These are phyloP conservation scores for Rhynchophorus ferrugineus DNA, from an alignment of 1,140 invertebrate genomes.

Conservation along the genomic window DNA sequence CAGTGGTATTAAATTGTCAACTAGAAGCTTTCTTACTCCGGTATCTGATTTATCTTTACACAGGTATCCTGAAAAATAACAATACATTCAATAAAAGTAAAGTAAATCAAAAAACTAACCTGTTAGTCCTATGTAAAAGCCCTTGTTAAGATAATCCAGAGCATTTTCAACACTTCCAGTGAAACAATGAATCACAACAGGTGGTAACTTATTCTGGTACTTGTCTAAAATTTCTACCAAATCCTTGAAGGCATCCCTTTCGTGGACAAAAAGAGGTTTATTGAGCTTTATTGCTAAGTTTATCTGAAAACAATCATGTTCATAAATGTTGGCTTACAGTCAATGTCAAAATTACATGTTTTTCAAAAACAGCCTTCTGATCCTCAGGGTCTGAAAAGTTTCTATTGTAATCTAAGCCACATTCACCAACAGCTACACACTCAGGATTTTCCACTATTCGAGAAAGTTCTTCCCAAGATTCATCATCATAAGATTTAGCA, in stretches of 20 bases:
- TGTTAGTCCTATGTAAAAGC: slow-evolving; percentile 81
- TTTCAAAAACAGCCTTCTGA: slow-evolving; percentile 81
- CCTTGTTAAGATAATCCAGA: slow-evolving; percentile 75
- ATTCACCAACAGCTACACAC: slow-evolving; percentile 90
- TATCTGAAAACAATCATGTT: slow-evolving; percentile 49
- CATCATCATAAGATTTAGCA: slow-evolving; percentile 85
- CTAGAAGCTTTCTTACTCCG: slow-evolving; percentile 75
- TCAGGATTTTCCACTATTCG: slow-evolving; percentile 71
- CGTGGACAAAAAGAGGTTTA: slow-evolving; percentile 87
- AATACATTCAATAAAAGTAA: slow-evolving; percentile 5
- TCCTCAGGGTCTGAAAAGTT: slow-evolving; percentile 85
- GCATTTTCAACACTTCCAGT: slow-evolving; percentile 83
- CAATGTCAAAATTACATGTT: slow-evolving; percentile 57
- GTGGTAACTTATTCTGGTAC: slow-evolving; percentile 58
- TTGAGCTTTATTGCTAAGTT: slow-evolving; percentile 76
- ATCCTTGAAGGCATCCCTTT: slow-evolving; percentile 82
- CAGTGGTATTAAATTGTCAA: slow-evolving; percentile 71
- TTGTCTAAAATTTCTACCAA: slow-evolving; percentile 55
- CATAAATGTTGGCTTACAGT: slow-evolving; percentile 4
- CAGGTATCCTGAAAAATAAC: slow-evolving; percentile 61
- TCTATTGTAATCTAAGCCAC: slow-evolving; percentile 89
- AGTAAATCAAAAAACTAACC: slow-evolving; percentile 43
- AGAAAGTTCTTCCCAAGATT: slow-evolving; percentile 62
- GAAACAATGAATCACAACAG: slow-evolving; percentile 87
- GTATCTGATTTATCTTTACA: slow-evolving; percentile 91